phyloP scores from a whole-genome alignment of 2,113 vertebrate genomes.

The Antechinus flavipes region DNA sequence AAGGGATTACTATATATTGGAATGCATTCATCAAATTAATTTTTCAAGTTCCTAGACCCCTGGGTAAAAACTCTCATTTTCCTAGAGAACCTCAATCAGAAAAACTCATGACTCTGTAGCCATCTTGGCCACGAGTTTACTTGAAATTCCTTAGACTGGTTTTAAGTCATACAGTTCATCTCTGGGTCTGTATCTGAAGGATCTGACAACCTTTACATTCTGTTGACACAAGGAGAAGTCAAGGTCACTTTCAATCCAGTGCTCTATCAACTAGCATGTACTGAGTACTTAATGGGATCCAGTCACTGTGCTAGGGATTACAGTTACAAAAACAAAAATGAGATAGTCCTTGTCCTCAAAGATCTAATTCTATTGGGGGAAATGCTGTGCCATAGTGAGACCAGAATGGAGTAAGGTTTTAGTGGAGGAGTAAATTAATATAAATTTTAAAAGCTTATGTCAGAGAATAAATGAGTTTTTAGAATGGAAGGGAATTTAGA shows the following conservation, averaged over 20 bases:
- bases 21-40: neutral
- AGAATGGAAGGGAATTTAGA: neutral
- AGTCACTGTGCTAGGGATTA: neutral
- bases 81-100: neutral
- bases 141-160: neutral
- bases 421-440: neutral
- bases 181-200: neutral
- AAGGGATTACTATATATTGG: neutral
- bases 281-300: neutral
- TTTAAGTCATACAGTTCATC: neutral
- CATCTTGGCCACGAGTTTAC: neutral
- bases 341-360: neutral
- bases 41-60: neutral
- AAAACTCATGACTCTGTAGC: neutral
- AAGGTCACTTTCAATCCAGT: neutral
- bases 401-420: neutral
- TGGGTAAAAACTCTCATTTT: neutral
- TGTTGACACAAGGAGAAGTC: neutral
- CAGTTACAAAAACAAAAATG: neutral
- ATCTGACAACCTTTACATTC: neutral
- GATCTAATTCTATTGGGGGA: neutral
- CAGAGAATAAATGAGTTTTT: neutral
- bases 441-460: neutral
- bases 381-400: neutral
- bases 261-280: neutral